Evolutionary conservation across 1,140 invertebrate species (phyloP), one percentile per base, ranked within the genome.

Genomic region (Drosophila ironensis): DNA sequence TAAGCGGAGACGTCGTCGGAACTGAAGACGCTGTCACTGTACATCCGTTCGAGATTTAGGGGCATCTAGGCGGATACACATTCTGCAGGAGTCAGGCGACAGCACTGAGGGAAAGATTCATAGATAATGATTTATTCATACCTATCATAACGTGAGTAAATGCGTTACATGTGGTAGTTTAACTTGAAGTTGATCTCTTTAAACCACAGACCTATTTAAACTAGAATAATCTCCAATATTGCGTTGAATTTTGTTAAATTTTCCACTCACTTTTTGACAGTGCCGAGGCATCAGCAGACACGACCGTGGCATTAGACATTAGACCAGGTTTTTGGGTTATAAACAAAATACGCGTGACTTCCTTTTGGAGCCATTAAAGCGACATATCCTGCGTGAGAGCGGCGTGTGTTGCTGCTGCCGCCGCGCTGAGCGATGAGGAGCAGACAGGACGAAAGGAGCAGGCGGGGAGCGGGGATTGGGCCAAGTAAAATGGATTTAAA

Each of bases 271-370:
- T 71, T 71, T 59, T 38, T 14, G 4, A 1, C 9, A n/a, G 41
- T 41, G 16, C n/a, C 14, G 14, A 5, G 2, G 5, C 30, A 33
- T 33, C 17, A 24, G 4, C 9, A 19, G 22, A 17, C n/a, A 53
- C 14, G 16, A 6, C 38, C 25, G 25, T 24, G 30, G 25, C 71
- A 78, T 78, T 72, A 77, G 52, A 37, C 56, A 44, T 38, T 38
- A 41, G 67, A 67, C 28, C 64, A 51, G 70, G 46, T 60, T 71
- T 47, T 60, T 74, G 53, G 51, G 81, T 76, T 87, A 87, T 87
- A 88, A 88, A 88, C 84, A 88, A 88, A 80, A 72, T 80, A 84
- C 72, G 84, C 84, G 84, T 88, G 84, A 88, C 84, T 88, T 88
- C 84, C 84, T 78, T 64, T 70, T 45, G 68, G 52, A 68, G 67